Conservation (phyloP, 2,888 invertebrate species). For the Cephus pygmeus region DNA sequence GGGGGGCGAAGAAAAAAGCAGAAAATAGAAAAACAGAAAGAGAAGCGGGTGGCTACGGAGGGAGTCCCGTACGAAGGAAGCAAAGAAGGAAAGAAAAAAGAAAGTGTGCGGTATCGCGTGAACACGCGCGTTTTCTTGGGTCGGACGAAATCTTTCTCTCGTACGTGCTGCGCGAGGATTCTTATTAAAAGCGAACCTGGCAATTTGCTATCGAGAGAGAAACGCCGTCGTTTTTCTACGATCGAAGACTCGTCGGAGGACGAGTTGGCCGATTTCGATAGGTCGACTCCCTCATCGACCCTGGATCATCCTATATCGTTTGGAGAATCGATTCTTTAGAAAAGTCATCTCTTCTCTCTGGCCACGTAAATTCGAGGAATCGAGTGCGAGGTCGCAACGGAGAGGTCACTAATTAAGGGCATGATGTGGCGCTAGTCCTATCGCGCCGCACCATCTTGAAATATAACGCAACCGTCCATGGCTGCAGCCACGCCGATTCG, state of each 20-base stretch:
- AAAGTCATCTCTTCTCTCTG: background rate
- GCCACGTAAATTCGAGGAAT: background rate
- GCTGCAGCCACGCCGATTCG: background rate
- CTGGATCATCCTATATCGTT: too few species aligned
- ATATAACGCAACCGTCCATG: background rate
- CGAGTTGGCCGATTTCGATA: too few species aligned
- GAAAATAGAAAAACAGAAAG: too few species aligned
- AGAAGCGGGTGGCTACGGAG: too few species aligned
- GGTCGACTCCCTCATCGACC: too few species aligned
- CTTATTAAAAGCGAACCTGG: conserved; percentile 34
- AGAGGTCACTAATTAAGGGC: conserved; percentile 12
- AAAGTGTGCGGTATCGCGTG: background rate
- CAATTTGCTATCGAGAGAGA: conserved; percentile 20
- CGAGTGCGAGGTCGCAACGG: background rate
- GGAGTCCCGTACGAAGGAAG: too few species aligned
- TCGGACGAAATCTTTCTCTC: background rate
- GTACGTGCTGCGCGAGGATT: conserved; percentile 24
- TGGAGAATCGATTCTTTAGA: background rate
- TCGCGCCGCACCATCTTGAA: conserved; percentile 3
- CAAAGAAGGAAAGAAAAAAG: background rate
- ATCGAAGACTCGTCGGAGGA: background rate
- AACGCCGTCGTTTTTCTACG: background rate
- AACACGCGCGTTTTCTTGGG: background rate
- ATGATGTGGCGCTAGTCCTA: conserved; percentile 7
- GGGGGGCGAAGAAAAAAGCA: background rate